A percentile compares a stretch with the other conserved stretches of the same genome.
These are phyloP conservation scores for Asarcornis scutulata DNA, from an alignment of 2,113 vertebrate genomes.

Conservation along the genomic window DNA sequence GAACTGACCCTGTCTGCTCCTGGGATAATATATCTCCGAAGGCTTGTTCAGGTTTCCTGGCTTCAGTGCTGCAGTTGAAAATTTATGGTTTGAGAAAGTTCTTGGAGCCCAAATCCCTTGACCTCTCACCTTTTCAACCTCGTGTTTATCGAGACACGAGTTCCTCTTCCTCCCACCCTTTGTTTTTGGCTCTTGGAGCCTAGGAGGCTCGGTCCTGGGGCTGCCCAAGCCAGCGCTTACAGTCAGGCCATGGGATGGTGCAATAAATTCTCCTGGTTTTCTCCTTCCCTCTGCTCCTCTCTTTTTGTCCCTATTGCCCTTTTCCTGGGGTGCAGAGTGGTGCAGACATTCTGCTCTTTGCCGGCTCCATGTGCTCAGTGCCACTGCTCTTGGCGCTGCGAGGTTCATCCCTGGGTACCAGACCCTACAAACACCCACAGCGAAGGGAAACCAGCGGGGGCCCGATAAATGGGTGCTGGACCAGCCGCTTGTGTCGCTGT, in stretches of 20 bases:
- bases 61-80: slow-evolving; percentile 56
- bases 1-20: slow-evolving; percentile 58
- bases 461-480: background rate
- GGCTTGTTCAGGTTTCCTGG: slow-evolving; percentile 69
- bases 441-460: fast-evolving
- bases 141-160: slow-evolving; percentile 66
- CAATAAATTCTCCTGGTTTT: background rate
- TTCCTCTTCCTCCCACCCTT: slow-evolving; percentile 57
- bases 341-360: background rate
- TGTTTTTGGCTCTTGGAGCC: slow-evolving; percentile 1
- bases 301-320: background rate
- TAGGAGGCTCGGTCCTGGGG: background rate
- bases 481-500: fast-evolving
- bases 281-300: background rate
- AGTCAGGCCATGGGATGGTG: background rate
- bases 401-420: background rate
- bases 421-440: background rate
- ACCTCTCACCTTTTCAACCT: slow-evolving; percentile 55
- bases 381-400: background rate
- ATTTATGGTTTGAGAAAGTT: slow-evolving; percentile 81
- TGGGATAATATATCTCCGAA: slow-evolving; percentile 32
- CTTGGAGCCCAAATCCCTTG: slow-evolving; percentile 63
- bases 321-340: fast-evolving
- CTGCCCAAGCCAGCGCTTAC: background rate
- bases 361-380: background rate